Evolutionary conservation across 2,888 invertebrate genomes (phyloP).

Genomic region (Poecilobothrus nobilitatus): DNA sequence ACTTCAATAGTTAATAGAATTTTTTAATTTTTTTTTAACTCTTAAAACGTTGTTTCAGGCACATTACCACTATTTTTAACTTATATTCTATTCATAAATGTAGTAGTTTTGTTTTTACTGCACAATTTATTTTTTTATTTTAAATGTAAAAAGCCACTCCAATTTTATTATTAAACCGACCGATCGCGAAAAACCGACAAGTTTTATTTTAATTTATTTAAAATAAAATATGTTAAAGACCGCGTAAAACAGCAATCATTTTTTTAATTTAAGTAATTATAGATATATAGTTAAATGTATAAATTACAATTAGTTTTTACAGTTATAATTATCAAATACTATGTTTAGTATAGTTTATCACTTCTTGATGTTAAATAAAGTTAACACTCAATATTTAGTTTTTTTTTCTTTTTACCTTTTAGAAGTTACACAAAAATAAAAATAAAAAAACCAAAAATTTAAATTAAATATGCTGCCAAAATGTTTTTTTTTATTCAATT

Average conservation of each 20-base stretch:
- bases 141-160: too few relatives aligned
- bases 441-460: not conserved
- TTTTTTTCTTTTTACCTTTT: not conserved
- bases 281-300: not conserved
- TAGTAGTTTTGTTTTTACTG: not conserved
- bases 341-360: not conserved
- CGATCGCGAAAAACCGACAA: not conserved
- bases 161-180: not conserved
- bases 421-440: too few relatives aligned
- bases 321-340: not conserved
- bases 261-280: not conserved
- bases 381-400: not conserved
- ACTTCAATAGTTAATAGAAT: too few relatives aligned
- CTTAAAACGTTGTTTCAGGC: conserved; percentile 2
- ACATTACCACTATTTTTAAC: conserved; percentile 12
- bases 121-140: not conserved
- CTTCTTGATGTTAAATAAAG: not conserved
- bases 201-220: not conserved
- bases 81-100: not conserved
- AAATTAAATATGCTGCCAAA: not conserved
- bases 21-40: too few relatives aligned
- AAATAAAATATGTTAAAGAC: not conserved
- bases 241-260: not conserved
- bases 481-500: too few relatives aligned
- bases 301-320: too few relatives aligned